These are phyloP conservation scores for Podarcis cretensis DNA, from an alignment of 2,113 vertebrate species.

Conservation along the genomic window DNA sequence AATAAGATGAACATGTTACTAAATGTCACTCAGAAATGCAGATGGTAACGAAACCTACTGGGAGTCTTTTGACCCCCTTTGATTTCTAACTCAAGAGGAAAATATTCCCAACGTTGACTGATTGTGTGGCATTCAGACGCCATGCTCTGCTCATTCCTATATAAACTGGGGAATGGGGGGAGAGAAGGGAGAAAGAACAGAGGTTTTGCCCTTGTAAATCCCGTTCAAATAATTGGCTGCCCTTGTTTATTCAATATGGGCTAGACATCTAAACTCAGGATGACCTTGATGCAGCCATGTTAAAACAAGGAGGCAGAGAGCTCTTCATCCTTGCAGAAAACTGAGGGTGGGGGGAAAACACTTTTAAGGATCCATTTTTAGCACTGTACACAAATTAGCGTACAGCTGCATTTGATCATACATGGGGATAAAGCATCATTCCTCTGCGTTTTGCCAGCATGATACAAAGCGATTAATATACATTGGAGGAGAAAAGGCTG, in stretches of 20 bases:
- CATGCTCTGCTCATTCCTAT: not conserved
- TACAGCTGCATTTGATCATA: conserved; percentile 55
- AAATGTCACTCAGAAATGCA: conserved; percentile 36
- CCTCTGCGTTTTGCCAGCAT: conserved; percentile 50
- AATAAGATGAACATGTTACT: not conserved
- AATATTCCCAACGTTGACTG: conserved; percentile 1
- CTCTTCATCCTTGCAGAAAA: conserved; percentile 23
- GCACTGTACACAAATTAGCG: conserved; percentile 33
- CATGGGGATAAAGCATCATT: conserved; percentile 21
- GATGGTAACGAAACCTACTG: conserved; percentile 35
- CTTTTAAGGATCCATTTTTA: conserved; percentile 45
- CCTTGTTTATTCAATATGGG: conserved; percentile 37
- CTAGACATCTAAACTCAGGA: conserved; percentile 33
- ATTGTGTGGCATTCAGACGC: conserved; percentile 11
- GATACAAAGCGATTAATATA: conserved; percentile 25
- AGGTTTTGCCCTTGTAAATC: not conserved
- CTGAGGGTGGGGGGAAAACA: not conserved
- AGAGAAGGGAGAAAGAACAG: conserved; percentile 6
- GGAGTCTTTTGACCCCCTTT: not conserved
- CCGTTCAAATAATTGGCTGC: conserved; percentile 37
- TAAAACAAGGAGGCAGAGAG: conserved; percentile 22
- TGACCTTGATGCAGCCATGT: conserved; percentile 32
- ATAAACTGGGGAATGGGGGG: conserved; percentile 12
- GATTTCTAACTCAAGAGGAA: not conserved
- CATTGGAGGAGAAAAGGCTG: conserved; percentile 32